Percentiles rank a stretch among this genome's conserved stretches.
Evolutionary conservation across 2,888 invertebrate genomes (phyloP).

Genomic region (Dioctria linearis): DNA sequence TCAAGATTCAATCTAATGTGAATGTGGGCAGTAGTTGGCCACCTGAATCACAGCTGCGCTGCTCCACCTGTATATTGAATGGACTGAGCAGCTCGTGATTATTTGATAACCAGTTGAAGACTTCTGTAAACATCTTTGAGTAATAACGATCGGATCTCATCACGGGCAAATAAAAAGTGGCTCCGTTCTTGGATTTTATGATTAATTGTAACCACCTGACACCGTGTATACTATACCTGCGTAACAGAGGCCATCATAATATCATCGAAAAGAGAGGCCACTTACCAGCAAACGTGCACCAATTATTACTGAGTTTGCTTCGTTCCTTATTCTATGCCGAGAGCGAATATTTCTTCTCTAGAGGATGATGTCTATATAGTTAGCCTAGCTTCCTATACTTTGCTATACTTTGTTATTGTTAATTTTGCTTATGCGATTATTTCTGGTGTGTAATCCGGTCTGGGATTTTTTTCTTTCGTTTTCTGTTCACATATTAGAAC

Average conservation of each 20-base stretch:
- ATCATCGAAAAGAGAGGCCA: background rate
- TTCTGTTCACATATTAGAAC: background rate
- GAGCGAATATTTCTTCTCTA: conserved; percentile 17
- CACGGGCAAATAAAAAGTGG: conserved; percentile 12
- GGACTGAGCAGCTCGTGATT: conserved; percentile 31
- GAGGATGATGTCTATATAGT: background rate
- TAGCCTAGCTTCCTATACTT: too few relatives aligned
- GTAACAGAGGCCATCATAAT: background rate
- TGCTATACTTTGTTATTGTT: background rate
- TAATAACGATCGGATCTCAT: conserved; percentile 41
- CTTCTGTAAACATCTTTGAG: conserved; percentile 34
- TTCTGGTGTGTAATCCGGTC: conserved; percentile 8
- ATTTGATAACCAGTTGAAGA: conserved; percentile 44
- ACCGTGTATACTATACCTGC: background rate
- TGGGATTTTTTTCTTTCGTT: background rate
- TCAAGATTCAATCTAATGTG: background rate
- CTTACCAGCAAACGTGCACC: conserved; percentile 21
- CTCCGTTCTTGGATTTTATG: conserved; percentile 21
- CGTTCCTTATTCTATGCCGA: background rate
- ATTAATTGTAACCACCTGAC: conserved; percentile 47
- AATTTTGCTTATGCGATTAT: conserved; percentile 22
- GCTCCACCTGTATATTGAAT: background rate
- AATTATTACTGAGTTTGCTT: conserved; percentile 38
- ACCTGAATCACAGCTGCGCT: background rate
- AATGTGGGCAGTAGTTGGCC: background rate